Evolutionary conservation across 2,888 invertebrate species (phyloP), one percentile per base, ranked within the genome.

Genomic region (Eupithecia centaureata): DNA sequence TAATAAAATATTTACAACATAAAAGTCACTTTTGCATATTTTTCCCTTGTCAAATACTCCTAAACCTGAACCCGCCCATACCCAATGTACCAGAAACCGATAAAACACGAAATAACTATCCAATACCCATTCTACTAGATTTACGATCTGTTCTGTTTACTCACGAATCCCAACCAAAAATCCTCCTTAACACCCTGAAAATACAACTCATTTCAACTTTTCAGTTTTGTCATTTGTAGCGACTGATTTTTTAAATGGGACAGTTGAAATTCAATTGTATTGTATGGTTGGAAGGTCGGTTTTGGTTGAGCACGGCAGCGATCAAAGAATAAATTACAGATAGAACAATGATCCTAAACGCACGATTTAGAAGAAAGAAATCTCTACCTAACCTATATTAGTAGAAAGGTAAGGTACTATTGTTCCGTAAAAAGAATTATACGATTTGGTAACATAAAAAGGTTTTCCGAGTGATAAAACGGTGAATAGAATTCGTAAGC

Each of bases 101-200:
- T 74, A 73, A 69, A 74, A 73, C 70, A 67, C 38, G 18, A 70
- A 70, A 68, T 72, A 71, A 72, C 69, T 63, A 74, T 67, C 69
- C 68, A 68, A 68, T 65, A 61, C 57, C 73, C 62, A 73, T 70
- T 66, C 66, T 68, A 71, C 51, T 5, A 61, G 65, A 73, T 74
- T 73, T 74, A 74, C 70, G 74, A 71, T 42, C 52, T 35, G 51
- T 18, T 62, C 67, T 71, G 47, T 68, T 71, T 65, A 70, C 66
- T 47, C 22, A 10, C 4, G 15, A 35, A 59, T 32, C 47, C 18
- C 65, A 61, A 22, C 4, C 25, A 13, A 68, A 63, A 56, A 27
- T 54, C 58, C 27, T 61, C 72, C 59, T 59, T 70, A 32, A 72
- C 7, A 0, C 0, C 10, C 25, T 32, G 4, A 0, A 7, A 0